phyloP scores from a whole-genome alignment of 2,113 vertebrate species.

The Amphiprion percula region DNA sequence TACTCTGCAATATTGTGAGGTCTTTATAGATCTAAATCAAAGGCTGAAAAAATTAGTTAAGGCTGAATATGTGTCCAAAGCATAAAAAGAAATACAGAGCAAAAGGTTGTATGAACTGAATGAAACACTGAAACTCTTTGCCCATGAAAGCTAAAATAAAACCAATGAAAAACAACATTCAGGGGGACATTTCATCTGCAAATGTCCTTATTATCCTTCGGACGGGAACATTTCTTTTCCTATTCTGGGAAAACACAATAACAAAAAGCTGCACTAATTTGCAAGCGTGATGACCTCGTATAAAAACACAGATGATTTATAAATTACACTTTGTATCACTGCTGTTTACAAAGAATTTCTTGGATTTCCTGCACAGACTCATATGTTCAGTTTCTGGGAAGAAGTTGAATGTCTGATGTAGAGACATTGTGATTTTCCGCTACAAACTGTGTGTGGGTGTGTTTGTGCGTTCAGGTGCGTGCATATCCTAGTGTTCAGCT shows the following conservation, averaged over 20 bases:
- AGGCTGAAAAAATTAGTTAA: too few species aligned
- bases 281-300: background rate
- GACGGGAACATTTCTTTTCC: background rate
- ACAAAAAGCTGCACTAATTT: background rate
- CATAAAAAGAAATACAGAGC: too few species aligned
- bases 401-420: background rate
- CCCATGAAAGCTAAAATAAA: constrained; percentile 2
- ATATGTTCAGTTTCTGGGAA: constrained; percentile 45
- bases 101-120: too few species aligned
- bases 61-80: too few species aligned
- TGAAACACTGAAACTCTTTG: too few species aligned
- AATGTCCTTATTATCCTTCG: background rate
- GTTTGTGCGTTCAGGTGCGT: background rate
- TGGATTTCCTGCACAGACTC: background rate
- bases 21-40: too few species aligned
- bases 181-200: background rate
- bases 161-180: background rate
- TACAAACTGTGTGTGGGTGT: background rate
- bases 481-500: background rate
- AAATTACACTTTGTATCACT: background rate
- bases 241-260: background rate
- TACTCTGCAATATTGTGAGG: too few species aligned
- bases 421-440: background rate
- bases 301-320: background rate
- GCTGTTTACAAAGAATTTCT: background rate